phyloP scores from a whole-genome alignment of 2,888 invertebrate species.

The Germaria angustata region DNA sequence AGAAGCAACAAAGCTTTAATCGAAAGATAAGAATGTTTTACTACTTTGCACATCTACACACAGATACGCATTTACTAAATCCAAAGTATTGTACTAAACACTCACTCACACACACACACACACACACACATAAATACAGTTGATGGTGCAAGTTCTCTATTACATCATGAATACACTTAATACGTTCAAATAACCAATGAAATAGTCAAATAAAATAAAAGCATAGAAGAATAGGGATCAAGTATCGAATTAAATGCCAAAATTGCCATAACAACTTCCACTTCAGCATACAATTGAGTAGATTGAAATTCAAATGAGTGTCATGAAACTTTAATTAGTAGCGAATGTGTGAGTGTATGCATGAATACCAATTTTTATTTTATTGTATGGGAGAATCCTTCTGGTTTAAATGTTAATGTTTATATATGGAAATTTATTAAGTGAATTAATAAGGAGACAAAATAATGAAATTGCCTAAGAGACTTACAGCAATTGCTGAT shows the following conservation, averaged over 20 bases:
- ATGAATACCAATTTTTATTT: not conserved
- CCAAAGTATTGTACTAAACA: not conserved
- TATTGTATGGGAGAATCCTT: not conserved
- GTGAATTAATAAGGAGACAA: conserved; percentile 28
- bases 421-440: conserved; percentile 35
- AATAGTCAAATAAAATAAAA: conserved; percentile 19
- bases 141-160: not conserved
- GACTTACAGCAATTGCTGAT: not conserved
- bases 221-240: conserved; percentile 2
- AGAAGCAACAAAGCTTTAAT: conserved; percentile 44
- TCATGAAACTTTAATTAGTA: conserved; percentile 41
- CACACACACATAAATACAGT: conserved; percentile 6
- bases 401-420: not conserved
- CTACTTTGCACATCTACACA: conserved; percentile 18
- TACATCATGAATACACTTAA: not conserved
- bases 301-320: conserved; percentile 35
- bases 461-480: conserved; percentile 13
- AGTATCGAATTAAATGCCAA: conserved; percentile 42
- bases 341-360: not conserved
- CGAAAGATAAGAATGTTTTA: conserved; percentile 54
- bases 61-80: not conserved
- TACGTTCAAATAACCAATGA: not conserved
- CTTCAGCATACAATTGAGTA: not conserved
- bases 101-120: not conserved
- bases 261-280: conserved; percentile 33